Conservation (phyloP, 1,140 invertebrate genomes). For the Ostrea edulis region DNA sequence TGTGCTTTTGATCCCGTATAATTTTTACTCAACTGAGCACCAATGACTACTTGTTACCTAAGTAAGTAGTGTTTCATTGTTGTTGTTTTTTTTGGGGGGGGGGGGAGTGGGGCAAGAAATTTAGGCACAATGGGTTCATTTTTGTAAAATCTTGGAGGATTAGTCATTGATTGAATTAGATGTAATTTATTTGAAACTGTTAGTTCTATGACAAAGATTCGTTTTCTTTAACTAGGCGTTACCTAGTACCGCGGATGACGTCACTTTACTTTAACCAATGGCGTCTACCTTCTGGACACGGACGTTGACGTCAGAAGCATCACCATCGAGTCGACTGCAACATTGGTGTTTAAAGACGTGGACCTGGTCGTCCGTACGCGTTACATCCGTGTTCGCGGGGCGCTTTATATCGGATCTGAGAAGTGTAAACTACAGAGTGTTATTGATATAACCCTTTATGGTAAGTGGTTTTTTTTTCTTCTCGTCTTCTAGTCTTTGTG, state of each 20-base stretch:
- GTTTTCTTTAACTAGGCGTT: neutral
- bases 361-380: constrained; percentile 27
- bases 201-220: neutral
- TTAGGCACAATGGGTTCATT: neutral
- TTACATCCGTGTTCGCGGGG: constrained; percentile 47
- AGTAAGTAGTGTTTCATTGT: too few species aligned
- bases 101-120: too few species aligned
- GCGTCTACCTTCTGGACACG: neutral
- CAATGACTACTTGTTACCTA: too few species aligned
- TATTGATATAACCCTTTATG: constrained; percentile 28
- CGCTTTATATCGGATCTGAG: constrained; percentile 40
- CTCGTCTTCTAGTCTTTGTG: neutral
- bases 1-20: too few species aligned
- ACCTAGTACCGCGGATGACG: neutral
- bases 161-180: neutral
- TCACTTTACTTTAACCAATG: neutral
- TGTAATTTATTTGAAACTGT: neutral
- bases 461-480: neutral
- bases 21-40: too few species aligned
- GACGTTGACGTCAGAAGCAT: constrained; percentile 36
- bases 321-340: constrained; percentile 1
- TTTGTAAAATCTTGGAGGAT: neutral
- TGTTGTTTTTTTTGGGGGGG: too few species aligned
- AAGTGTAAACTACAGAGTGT: constrained; percentile 16
- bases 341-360: constrained; percentile 34